Conservation (phyloP, 1,140 invertebrate genomes). For the Platorchestia sp. region DNA sequence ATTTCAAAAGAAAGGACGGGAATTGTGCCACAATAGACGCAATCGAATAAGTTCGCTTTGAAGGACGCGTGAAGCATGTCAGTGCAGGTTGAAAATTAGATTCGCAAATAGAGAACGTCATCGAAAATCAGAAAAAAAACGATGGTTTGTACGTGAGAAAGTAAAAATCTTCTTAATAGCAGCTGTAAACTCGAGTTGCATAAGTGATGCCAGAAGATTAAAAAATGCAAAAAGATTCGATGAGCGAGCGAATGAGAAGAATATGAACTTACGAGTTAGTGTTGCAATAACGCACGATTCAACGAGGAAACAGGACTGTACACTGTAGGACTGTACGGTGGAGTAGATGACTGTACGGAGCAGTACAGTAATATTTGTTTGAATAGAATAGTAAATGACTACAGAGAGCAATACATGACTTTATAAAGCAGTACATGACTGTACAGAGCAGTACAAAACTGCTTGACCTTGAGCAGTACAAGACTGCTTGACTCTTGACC, state of each 20-base stretch:
- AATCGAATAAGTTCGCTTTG: neutral
- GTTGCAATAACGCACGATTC: neutral
- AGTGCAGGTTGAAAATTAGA: neutral
- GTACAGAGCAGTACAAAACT: no score
- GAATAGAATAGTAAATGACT: no score
- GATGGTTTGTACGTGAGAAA: neutral
- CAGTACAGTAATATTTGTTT: no score
- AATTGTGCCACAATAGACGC: neutral
- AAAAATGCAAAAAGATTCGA: neutral
- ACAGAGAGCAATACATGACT: no score
- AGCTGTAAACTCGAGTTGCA: neutral
- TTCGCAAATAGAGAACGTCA: neutral
- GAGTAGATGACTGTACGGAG: no score
- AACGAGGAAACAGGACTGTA: neutral
- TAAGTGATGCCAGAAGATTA: neutral
- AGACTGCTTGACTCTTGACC: no score
- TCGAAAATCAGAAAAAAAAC: no score
- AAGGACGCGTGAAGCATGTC: neutral
- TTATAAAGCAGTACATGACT: no score
- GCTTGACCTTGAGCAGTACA: no score
- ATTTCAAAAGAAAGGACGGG: neutral
- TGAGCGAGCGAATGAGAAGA: neutral
- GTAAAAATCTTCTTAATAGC: neutral
- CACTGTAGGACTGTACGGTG: no score
- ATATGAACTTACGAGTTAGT: neutral